Base-by-base conservation (phyloP, 2,113 vertebrate genomes). In the Anthoscopus minutus region DNA sequence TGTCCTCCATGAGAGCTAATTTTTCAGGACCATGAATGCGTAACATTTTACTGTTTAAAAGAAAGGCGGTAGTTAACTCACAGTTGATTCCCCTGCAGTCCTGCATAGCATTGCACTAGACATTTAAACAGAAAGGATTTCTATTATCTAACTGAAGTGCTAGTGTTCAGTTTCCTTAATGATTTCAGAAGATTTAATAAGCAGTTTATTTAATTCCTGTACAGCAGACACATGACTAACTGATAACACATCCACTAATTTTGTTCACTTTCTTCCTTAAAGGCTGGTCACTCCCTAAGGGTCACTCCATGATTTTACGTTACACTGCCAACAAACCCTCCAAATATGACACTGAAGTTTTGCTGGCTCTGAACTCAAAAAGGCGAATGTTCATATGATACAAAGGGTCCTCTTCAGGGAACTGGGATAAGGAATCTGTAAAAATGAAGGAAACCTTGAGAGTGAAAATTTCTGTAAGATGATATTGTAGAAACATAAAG, bases 361-460 rank as follows among this genome's bases (percentile, higher is more conserved):
- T 57, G 16, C 44, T 50, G 38, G 20, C 64, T 83, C 50, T 70
- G 7, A 80, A 65, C 21, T 40, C 40, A 31, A 79, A 9, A 4
- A n/a, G 6, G n/a, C n/a, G n/a, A 4, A 21, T 0, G 0, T n/a
- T 48, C 11, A 10, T 4, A 3, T 44, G 64, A 56, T 8, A 65
- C 27, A 37, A 3, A 25, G 25, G 17, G 25, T 53, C 1, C 1
- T 50, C 31, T 61, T 61, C 48, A 44, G 61, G 57, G 13, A 76
- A 56, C 6, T 25, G 23, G 21, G 31, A 33, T n/a, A 25, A 88
- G 31, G 30, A 92, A 79, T 33, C 24, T 25, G 15, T 42, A 13
- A 6, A 77, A 62, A 20, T 3, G 8, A 48, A 81, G 18, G 33
- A 57, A 93, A 62, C 15, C 14, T 23, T 33, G 6, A 33, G 38